These are phyloP conservation scores for Magallana angulata DNA, from an alignment of 1,140 invertebrate genomes.

Conservation along the genomic window DNA sequence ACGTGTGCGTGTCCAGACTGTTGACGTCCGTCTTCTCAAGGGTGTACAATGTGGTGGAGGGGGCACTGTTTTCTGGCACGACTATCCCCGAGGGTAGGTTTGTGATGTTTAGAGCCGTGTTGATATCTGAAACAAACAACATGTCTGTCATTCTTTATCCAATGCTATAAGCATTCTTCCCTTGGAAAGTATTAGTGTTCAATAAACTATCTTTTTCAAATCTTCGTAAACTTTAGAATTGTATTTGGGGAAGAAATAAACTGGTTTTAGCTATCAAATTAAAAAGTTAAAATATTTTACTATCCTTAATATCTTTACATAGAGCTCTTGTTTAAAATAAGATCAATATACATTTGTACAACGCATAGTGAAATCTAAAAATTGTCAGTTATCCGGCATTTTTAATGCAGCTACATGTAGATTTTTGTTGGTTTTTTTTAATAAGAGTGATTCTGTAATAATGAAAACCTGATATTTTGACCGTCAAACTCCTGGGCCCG, in stretches of 20 bases:
- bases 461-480: constrained; percentile 38
- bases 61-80: constrained; percentile 48
- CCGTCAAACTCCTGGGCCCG: constrained; percentile 45
- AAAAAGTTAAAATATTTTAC: not conserved
- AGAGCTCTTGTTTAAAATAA: not conserved
- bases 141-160: not conserved
- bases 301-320: not conserved
- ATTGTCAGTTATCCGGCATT: not conserved
- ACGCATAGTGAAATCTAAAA: too few relatives aligned
- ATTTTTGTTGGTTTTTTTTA: too few relatives aligned
- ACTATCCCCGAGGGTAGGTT: constrained; percentile 47
- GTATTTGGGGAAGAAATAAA: not conserved
- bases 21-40: constrained; percentile 43
- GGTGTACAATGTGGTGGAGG: constrained; percentile 12
- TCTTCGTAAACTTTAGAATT: not conserved
- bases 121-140: constrained; percentile 31
- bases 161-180: not conserved
- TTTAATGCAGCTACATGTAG: too few relatives aligned
- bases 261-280: not conserved
- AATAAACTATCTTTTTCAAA: not conserved
- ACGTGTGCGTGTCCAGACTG: constrained; percentile 35
- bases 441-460: too few relatives aligned
- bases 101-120: constrained; percentile 33
- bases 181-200: not conserved
- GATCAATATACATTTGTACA: too few relatives aligned